Evolutionary conservation across 2,113 vertebrate genomes (phyloP).

Genomic region (Pithys albifrons): DNA sequence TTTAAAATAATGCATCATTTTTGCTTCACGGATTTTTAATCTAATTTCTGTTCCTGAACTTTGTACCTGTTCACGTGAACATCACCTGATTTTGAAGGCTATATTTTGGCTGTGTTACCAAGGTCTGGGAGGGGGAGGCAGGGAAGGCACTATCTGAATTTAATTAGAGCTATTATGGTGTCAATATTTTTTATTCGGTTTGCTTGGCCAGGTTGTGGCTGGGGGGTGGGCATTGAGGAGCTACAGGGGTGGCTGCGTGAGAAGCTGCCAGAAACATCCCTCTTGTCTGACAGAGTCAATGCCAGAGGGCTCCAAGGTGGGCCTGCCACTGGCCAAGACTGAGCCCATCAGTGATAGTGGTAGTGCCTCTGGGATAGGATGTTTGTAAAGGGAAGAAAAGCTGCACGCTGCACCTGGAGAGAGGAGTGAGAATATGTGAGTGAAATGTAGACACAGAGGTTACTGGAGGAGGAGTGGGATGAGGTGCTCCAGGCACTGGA

Average conservation of each 20-base stretch:
- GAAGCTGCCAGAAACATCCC: not conserved
- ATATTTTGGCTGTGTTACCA: not conserved
- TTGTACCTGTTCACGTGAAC: not conserved
- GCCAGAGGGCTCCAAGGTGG: not conserved
- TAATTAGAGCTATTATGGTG: not conserved
- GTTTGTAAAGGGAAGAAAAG: not conserved
- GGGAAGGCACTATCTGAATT: not conserved
- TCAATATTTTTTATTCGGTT: not conserved
- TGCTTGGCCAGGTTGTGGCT: not conserved
- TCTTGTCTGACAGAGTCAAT: not conserved
- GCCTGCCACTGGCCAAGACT: not conserved
- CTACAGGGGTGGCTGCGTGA: not conserved
- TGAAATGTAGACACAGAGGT: not conserved
- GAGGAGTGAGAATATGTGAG: not conserved
- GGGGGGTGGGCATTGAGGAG: not conserved
- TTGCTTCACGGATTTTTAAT: not conserved
- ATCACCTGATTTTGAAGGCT: not conserved
- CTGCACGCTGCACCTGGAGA: not conserved
- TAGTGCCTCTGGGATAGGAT: not conserved
- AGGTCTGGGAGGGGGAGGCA: rapidly evolving
- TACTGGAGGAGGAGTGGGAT: not conserved
- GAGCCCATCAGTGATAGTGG: not conserved
- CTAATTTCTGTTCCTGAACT: not conserved
- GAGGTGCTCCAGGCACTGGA: not conserved
- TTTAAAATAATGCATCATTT: not conserved